phyloP scores from a whole-genome alignment of 2,888 invertebrate genomes.

The Amphipoea oculea region DNA sequence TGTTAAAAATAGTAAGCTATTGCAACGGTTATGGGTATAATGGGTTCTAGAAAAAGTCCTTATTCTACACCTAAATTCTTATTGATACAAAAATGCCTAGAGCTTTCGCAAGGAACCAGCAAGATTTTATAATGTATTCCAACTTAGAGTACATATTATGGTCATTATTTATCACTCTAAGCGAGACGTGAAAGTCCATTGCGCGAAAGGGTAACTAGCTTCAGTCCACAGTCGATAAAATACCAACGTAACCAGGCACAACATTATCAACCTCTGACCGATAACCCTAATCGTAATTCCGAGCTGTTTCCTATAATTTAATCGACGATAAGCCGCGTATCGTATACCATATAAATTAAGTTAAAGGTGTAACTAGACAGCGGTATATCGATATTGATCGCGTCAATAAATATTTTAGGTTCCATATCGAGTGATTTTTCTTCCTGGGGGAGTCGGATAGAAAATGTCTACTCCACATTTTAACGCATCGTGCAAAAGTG shows the following conservation, averaged over 20 bases:
- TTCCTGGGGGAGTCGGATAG: neutral
- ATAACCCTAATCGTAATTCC: constrained; percentile 32
- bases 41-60: no score
- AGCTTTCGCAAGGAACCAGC: neutral
- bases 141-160: neutral
- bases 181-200: constrained; percentile 32
- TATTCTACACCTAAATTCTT: neutral
- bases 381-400: neutral
- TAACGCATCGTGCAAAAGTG: neutral
- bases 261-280: constrained; percentile 40
- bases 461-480: neutral
- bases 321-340: constrained; percentile 17
- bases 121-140: neutral
- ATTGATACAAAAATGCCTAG: neutral
- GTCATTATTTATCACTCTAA: constrained; percentile 12
- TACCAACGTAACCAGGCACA: constrained; percentile 1
- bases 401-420: neutral
- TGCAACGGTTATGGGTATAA: neutral
- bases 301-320: constrained; percentile 22
- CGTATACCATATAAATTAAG: constrained; percentile 39
- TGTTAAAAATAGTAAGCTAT: neutral
- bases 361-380: constrained; percentile 18
- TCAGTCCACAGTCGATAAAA: neutral
- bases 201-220: constrained; percentile 26
- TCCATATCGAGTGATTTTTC: neutral